phyloP scores from a whole-genome alignment of 2,888 invertebrate species.

The Oxystoma pomonae region DNA sequence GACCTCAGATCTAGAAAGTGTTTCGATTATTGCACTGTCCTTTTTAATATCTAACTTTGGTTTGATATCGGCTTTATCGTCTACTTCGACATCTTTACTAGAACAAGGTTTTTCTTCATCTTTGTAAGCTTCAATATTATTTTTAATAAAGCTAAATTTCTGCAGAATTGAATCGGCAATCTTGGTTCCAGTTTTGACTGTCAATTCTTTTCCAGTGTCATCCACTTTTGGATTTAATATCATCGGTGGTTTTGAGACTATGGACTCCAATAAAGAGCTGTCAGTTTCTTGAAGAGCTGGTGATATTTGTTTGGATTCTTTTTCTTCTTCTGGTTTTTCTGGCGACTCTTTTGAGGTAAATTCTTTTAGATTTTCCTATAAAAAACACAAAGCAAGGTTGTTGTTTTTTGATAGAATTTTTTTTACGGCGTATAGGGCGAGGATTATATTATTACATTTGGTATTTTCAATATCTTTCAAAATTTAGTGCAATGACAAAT shows the following conservation, averaged over 20 bases:
- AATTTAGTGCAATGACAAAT: too few species aligned
- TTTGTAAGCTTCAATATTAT: conserved; percentile 30
- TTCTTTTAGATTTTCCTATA: neutral
- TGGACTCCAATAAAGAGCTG: conserved; percentile 41
- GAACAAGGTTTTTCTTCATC: conserved; percentile 18
- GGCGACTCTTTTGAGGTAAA: neutral
- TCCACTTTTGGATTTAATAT: conserved; percentile 34
- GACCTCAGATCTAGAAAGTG: conserved; percentile 34
- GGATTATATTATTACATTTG: too few species aligned
- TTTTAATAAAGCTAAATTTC: conserved; percentile 44
- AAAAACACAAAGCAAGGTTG: too few species aligned
- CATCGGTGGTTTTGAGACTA: conserved; percentile 38
- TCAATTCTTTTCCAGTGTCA: conserved; percentile 42
- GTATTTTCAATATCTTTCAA: too few species aligned
- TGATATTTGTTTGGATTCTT: conserved; percentile 33
- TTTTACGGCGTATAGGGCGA: too few species aligned
- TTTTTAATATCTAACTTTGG: neutral
- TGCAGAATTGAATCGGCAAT: conserved; percentile 46
- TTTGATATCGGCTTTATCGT: neutral
- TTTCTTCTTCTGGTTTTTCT: conserved; percentile 5
- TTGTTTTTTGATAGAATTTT: too few species aligned
- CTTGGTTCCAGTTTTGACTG: conserved; percentile 44
- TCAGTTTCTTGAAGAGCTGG: conserved; percentile 46
- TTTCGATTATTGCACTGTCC: neutral
- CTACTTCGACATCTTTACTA: neutral